Evolutionary conservation across 2,797 vertebrate species (phyloP).

Genomic region (Peromyscus nudipes): DNA sequence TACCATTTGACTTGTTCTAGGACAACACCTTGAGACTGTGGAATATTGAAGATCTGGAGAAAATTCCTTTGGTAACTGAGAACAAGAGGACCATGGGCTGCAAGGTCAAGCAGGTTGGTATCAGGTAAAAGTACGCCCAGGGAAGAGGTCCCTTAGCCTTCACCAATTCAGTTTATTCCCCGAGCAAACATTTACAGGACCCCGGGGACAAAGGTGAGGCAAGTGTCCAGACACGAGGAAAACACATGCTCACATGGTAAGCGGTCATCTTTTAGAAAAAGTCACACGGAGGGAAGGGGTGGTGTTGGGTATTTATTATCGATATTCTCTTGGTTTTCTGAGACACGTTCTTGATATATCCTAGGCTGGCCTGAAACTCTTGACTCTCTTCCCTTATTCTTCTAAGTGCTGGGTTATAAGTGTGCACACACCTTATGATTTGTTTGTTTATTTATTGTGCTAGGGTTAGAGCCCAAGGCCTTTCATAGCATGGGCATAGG

Average conservation of each 20-base stretch:
- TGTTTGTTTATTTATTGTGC: neutral
- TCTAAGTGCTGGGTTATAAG: neutral
- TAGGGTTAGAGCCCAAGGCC: neutral
- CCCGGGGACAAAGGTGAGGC: neutral
- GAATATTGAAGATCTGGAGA: constrained; percentile 88
- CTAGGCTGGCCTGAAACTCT: neutral
- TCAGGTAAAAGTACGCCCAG: neutral
- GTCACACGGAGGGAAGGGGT: neutral
- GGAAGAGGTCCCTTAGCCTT: neutral
- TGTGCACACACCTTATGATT: neutral
- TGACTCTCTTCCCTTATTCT: neutral
- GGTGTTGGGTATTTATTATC: neutral
- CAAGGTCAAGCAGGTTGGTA: constrained; percentile 86
- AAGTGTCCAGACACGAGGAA: neutral
- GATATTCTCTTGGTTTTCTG: neutral
- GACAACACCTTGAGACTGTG: constrained; percentile 89
- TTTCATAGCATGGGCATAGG: neutral
- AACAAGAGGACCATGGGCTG: constrained; percentile 79
- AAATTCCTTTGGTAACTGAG: constrained; percentile 85
- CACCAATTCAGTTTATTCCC: constrained; percentile 45
- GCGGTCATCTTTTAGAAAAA: neutral
- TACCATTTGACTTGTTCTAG: constrained; percentile 80
- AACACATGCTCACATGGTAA: neutral
- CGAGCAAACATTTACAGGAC: neutral
- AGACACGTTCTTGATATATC: neutral